Base-by-base conservation (phyloP, 2,888 invertebrate species). In the Drosophila mimetica region DNA sequence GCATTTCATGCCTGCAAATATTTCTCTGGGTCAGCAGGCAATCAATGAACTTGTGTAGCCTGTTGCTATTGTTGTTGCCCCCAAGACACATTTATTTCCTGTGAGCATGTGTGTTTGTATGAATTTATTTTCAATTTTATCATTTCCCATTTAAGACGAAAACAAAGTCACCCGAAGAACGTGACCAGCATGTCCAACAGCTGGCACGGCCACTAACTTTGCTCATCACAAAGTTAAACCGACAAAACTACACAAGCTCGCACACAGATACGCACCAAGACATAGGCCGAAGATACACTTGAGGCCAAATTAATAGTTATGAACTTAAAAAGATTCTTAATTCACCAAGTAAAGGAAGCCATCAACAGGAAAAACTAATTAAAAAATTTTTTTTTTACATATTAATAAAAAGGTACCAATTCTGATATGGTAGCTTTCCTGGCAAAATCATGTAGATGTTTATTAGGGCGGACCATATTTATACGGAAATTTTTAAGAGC, bases 91-190 rank as follows among this genome's bases (percentile, higher is more conserved):
- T 54, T 34, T 36, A 39, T 46, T 55, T 54, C 54, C 67, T 65
- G 53, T 47, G 48, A 36, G 37, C 25, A 34, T 46, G 51, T 42
- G 48, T 47, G 41, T 42, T 42, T 67, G 52, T 63, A 67, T 47
- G 58, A 63, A 70, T 65, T 59, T 75, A 65, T 72, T 86, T 79
- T 88, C 85, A 84, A 86, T 88, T 88, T 82, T 84, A 88, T 80
- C 84, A 83, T 80, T 88, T 88, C 82, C 75, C 71, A 80, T 86
- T 86, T 86, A 86, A 86, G 82, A 84, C 89, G 82, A 83, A 80
- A 89, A 84, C 75, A 82, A 84, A 76, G 80, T 82, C 74, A 89
- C 76, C 75, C 64, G 63, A 79, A 55, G 75, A 75, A 89, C 88
- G 88, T 89, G 89, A 85, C 72, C 70, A 46, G 77, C 81, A 85